Percentiles rank a stretch among this genome's conserved stretches.
These are phyloP conservation scores for Xestia sexstrigata DNA, from an alignment of 2,888 invertebrate species.

Conservation along the genomic window DNA sequence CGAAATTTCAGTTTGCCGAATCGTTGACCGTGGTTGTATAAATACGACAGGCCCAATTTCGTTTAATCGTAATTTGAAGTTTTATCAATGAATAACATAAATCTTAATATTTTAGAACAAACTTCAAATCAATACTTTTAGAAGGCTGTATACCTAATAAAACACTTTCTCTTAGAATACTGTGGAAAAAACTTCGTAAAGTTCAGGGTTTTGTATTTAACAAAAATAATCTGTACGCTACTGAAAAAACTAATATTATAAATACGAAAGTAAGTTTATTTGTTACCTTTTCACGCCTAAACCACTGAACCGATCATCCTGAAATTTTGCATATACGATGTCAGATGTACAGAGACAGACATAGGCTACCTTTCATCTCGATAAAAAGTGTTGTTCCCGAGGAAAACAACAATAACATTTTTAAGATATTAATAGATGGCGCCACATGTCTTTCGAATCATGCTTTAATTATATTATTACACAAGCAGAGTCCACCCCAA, in stretches of 20 bases:
- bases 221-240: neutral
- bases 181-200: neutral
- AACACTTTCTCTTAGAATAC: neutral
- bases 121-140: slow-evolving; percentile 1
- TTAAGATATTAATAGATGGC: too few species aligned
- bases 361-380: too few species aligned
- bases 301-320: too few species aligned
- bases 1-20: slow-evolving; percentile 53
- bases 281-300: too few species aligned
- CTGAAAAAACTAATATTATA: neutral
- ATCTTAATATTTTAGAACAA: slow-evolving; percentile 12
- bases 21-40: slow-evolving; percentile 56
- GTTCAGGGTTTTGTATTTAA: neutral
- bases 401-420: too few species aligned
- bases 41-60: slow-evolving; percentile 56
- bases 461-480: too few species aligned
- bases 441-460: too few species aligned
- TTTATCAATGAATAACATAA: slow-evolving; percentile 50
- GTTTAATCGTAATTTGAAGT: slow-evolving; percentile 52
- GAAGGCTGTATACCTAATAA: neutral
- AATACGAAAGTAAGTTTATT: too few species aligned
- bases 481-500: too few species aligned
- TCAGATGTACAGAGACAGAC: too few species aligned
- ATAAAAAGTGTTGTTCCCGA: too few species aligned
- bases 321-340: too few species aligned